Evolutionary conservation across 2,888 invertebrate species (phyloP).

Genomic region (Cotesia congregata): DNA sequence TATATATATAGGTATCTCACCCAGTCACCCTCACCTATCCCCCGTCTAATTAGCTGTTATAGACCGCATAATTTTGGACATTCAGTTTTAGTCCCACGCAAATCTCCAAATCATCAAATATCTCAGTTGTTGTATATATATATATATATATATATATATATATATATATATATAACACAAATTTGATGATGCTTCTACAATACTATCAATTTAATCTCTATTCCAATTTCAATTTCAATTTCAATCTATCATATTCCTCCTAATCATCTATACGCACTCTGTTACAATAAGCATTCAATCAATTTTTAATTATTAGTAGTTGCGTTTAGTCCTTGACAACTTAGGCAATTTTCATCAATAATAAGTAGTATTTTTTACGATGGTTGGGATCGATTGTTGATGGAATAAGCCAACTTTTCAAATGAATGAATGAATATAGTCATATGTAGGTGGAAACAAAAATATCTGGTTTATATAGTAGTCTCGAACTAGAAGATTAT

Average conservation of each 20-base stretch:
- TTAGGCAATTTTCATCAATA: not conserved
- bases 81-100: not conserved
- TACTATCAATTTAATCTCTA: not conserved
- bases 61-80: conserved; percentile 36
- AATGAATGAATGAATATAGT: not conserved
- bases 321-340: too few relatives aligned
- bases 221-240: too few relatives aligned
- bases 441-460: not conserved
- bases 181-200: not conserved
- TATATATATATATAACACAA: not conserved
- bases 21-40: too few relatives aligned
- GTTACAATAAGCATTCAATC: too few relatives aligned
- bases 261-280: too few relatives aligned
- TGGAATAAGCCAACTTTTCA: not conserved
- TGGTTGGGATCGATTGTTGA: not conserved
- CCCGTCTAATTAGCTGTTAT: conserved; percentile 26
- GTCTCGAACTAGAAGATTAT: too few relatives aligned
- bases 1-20: too few relatives aligned
- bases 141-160: conserved; percentile 12
- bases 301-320: too few relatives aligned
- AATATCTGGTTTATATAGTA: not conserved
- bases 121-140: conserved; percentile 17
- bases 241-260: too few relatives aligned
- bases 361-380: not conserved
- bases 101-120: conserved; percentile 31